These are phyloP conservation scores for Steatocranus sp. DNA, from an alignment of 2,797 vertebrate genomes.

Conservation along the genomic window DNA sequence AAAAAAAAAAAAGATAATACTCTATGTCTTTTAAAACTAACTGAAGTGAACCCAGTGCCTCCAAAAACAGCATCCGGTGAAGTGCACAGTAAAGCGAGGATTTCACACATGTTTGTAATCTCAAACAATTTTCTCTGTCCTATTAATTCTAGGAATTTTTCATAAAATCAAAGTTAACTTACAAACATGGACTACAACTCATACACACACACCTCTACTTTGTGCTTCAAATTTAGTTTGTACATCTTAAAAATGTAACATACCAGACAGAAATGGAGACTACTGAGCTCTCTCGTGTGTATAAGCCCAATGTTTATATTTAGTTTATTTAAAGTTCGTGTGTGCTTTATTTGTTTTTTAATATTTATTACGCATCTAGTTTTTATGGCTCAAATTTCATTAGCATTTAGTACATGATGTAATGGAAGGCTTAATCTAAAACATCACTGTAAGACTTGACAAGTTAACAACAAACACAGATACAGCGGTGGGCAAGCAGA, in stretches of 20 bases:
- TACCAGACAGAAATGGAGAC: background rate
- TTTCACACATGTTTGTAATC: background rate
- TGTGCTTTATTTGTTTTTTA: background rate
- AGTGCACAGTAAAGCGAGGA: accelerated
- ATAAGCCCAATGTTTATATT: background rate
- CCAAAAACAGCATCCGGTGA: background rate
- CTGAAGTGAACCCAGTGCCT: background rate
- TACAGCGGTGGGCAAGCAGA: background rate
- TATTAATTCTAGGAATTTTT: accelerated
- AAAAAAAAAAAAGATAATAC: background rate
- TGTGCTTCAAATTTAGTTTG: background rate
- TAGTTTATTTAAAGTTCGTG: background rate
- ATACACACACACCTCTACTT: accelerated
- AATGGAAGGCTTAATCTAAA: background rate
- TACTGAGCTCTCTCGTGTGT: background rate
- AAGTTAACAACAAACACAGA: background rate
- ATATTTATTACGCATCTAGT: accelerated
- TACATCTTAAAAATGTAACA: accelerated
- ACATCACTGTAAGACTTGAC: background rate
- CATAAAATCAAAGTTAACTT: background rate
- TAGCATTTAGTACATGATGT: background rate
- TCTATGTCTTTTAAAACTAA: background rate
- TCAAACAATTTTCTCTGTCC: background rate
- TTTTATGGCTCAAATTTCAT: background rate
- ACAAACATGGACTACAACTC: accelerated